Conservation (phyloP, 2,113 vertebrate genomes). For the human (Homo sapiens) region DNA sequence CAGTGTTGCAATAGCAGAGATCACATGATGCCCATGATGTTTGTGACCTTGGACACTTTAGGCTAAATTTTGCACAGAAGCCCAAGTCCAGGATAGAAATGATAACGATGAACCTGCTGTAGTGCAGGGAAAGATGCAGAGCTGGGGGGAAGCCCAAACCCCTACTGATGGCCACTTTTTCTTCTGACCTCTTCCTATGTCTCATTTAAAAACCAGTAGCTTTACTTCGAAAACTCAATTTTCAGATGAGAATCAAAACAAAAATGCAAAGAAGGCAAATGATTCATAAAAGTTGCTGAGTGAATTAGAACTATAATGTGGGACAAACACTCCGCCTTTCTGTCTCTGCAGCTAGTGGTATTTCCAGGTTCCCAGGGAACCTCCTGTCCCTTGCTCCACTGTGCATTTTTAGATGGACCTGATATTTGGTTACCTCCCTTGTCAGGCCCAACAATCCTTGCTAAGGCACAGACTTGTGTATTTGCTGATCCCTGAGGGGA, state of each 20-base stretch:
- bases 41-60: neutral
- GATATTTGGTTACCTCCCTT: neutral
- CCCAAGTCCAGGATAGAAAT: neutral
- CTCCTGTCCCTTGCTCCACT: neutral
- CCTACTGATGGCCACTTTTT: neutral
- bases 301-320: neutral
- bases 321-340: neutral
- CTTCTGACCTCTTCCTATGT: neutral
- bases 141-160: neutral
- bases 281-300: conserved; percentile 42
- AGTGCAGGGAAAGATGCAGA: neutral
- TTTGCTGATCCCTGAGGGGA: conserved; percentile 25
- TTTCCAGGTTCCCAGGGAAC: conserved; percentile 26
- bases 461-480: neutral
- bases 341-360: conserved; percentile 12
- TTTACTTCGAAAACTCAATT: conserved; percentile 42
- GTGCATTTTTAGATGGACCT: conserved; percentile 15
- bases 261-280: conserved; percentile 57
- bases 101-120: neutral
- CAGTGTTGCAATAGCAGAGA: neutral
- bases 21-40: neutral
- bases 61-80: neutral
- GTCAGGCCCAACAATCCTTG: conserved; percentile 21
- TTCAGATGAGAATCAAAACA: conserved; percentile 50
- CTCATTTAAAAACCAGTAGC: conserved; percentile 30